Base-by-base conservation (phyloP, 2,113 vertebrate genomes). In the Phylloscopus trochilus region DNA sequence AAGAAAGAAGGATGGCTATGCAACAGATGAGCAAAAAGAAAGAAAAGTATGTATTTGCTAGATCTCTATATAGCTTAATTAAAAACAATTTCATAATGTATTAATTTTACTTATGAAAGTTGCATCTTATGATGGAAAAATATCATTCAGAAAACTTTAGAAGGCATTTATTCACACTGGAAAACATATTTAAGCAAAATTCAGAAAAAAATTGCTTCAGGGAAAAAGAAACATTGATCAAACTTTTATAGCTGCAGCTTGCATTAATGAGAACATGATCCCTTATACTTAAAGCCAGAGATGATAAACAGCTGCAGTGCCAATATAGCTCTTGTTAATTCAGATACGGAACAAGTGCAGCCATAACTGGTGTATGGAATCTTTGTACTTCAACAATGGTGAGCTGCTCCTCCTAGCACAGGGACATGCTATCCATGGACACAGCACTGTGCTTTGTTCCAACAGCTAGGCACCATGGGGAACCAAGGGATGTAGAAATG, bases 381-480 rank as follows among this genome's bases (percentile, higher is more conserved):
- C 92, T 97, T 89, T 97, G 95, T 97, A 59, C 53, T 82, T 60
- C 85, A 75, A 97, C 97, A 97, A 97, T 96, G 90, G 96, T 12
- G 83, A 35, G 73, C 59, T 90, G 70, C 93, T 90, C 74, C 75
- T 96, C 93, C 91, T 95, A 73, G 95, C 90, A 97, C 95, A 69
- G 74, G 83, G 52, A 66, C 43, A 49, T 6, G 1, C 27, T 76
- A 56, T 5, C 17, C 92, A 92, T 2, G 87, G 78, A 70, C 60
- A 83, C 17, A 16, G 80, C 51, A 69, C 5, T 92, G 93, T 93
- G 92, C 70, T 93, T 86, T 89, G 83, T 95, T 95, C 85, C 72
- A 66, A 28, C 4, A 79, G 92, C 87, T 23, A 53, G 47, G 43
- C 64, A 64, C 70, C 70, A 79, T 1, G 3, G 51, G 80, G 86